Evolutionary conservation across 2,113 vertebrate genomes (phyloP), one percentile per base, ranked within the genome.

Genomic region (Triplophysa siluroides): DNA sequence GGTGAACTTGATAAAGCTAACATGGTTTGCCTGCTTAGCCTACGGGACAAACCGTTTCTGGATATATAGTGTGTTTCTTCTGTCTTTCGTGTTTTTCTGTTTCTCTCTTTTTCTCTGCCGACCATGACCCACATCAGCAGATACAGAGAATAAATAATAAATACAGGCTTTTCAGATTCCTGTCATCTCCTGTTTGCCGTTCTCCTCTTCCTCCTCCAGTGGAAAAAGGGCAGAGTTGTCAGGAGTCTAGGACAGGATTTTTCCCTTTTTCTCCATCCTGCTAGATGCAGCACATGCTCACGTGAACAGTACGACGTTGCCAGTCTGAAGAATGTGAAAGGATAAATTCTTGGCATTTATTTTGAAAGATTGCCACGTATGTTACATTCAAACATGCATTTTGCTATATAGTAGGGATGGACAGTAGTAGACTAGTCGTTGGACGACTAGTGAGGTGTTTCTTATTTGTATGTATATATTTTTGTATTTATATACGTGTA

Each of bases 61-160:
- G 43, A 76, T 76, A 41, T 76, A n/a, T 63, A 63, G 23, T 9
- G 45, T 1, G 26, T 69, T 52, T 78, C 45, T 58, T 26, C 66
- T 10, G 41, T 16, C 29, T 60, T 71, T 58, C 23, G 9, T 19
- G 21, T 43, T 16, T 33, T 52, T 23, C 8, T 52, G 47, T 78
- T 58, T 45, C 38, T 43, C 24, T 70, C 43, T 29, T 80, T 38
- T 45, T 75, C 33, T 70, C 54, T 56, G 66, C 86, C 79, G 83
- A 86, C 78, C 84, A 80, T 89, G 87, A 89, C 86, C 88, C 86
- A 87, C 85, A 91, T 90, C 82, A 88, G 87, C 86, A 87, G 82
- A 82, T 84, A 83, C 85, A 83, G 78, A 65, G 70, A 65, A 87
- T 91, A 79, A 91, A 90, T 90, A 89, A 91, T 89, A 83, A 92